A percentile compares a stretch with the other conserved stretches of the same genome.
phyloP scores from a whole-genome alignment of 37 sponge, comb jelly and placozoan genomes.

The Ianthella basta region DNA sequence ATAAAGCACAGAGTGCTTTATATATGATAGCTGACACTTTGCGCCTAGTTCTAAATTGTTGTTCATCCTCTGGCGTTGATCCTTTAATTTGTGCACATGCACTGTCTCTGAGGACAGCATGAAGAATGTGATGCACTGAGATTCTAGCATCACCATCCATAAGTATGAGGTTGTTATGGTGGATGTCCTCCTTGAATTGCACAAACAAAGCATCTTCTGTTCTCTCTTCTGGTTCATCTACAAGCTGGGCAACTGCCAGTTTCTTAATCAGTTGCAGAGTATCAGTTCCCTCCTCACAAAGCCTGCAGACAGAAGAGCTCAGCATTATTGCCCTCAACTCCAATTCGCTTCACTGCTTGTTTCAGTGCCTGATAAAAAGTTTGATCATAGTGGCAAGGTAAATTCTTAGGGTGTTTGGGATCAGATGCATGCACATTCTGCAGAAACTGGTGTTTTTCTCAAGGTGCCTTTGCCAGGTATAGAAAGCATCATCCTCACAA shows the following conservation, averaged over 20 bases:
- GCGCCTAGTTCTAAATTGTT: too few relatives aligned
- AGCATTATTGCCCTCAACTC: neutral
- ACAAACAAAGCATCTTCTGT: neutral
- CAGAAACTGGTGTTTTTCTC: neutral
- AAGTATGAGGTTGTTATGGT: neutral
- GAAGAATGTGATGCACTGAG: neutral
- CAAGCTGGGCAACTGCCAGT: too few relatives aligned
- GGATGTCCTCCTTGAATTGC: neutral
- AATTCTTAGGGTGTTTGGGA: neutral
- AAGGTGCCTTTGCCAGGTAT: neutral
- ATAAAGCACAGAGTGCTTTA: neutral
- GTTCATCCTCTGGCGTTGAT: too few relatives aligned
- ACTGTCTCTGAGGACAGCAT: neutral
- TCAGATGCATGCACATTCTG: neutral
- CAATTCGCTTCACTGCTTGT: neutral
- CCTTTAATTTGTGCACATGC: neutral
- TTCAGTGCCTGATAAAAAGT: neutral
- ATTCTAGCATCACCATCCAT: neutral
- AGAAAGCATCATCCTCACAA: neutral
- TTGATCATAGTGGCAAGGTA: neutral
- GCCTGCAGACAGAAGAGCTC: neutral
- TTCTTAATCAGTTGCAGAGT: neutral
- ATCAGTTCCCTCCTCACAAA: neutral
- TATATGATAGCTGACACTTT: too few relatives aligned
- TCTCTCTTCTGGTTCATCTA: too few relatives aligned